Evolutionary conservation across 2,888 invertebrate species (phyloP).

Genomic region (Cataglyphis albicans): DNA sequence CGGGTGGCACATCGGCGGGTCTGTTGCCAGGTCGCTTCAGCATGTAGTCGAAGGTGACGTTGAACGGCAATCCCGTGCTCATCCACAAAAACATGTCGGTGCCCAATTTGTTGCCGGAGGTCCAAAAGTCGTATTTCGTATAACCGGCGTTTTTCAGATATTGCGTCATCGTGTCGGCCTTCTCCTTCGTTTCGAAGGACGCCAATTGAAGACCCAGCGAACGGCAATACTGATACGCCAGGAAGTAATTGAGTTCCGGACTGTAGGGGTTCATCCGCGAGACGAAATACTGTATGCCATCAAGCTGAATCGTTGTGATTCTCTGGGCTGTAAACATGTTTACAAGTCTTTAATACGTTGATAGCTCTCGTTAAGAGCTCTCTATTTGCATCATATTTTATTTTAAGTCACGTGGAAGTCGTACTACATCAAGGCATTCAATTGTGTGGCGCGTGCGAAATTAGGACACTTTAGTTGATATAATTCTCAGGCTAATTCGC

Average conservation of each 20-base stretch:
- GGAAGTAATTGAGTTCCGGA: conserved; percentile 94
- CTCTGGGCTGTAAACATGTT: conserved; percentile 89
- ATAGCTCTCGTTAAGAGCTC: background rate
- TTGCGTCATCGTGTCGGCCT: conserved; percentile 93
- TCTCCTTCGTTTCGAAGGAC: conserved; percentile 95
- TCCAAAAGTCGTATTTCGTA: conserved; percentile 95
- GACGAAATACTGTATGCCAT: conserved; percentile 94
- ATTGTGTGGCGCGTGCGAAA: conserved; percentile 30
- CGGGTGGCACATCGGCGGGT: conserved; percentile 89
- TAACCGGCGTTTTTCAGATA: conserved; percentile 94
- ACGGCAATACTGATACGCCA: conserved; percentile 95
- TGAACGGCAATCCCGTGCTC: conserved; percentile 95
- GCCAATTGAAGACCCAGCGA: conserved; percentile 94
- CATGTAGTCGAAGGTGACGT: conserved; percentile 95
- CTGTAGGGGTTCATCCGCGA: conserved; percentile 95
- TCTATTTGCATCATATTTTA: background rate
- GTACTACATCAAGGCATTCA: background rate
- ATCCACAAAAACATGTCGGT: conserved; percentile 96
- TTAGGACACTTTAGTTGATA: conserved; percentile 24
- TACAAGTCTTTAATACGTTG: background rate
- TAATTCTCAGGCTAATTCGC: conserved; percentile 19
- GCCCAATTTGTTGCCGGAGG: conserved; percentile 94
- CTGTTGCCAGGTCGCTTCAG: conserved; percentile 87
- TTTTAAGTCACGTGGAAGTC: background rate
- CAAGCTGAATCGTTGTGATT: conserved; percentile 94